Base-by-base conservation (phyloP, 2,113 vertebrate genomes). In the Albula glossodonta region DNA sequence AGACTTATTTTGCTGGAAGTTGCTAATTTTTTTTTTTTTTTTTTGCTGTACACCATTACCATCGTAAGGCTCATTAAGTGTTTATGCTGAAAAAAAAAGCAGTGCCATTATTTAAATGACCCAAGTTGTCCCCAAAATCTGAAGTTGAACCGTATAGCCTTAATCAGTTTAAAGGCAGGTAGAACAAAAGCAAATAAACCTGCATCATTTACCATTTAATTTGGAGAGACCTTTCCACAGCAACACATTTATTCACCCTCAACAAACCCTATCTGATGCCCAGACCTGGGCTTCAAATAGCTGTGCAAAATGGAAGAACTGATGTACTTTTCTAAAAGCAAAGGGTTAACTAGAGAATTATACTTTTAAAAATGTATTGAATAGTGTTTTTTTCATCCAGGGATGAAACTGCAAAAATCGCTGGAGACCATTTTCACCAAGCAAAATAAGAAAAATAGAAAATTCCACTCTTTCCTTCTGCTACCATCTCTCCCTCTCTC, bases 401-500 rank as follows among this genome's bases (percentile, higher is more conserved):
- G 50, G 77, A 85, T 78, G 66, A 86, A 87, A 85, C 78, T 85
- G 80, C 70, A 77, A 86, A 79, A 82, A 84, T 85, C 70, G 74
- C 80, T 66, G 49, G 57, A 82, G 53, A 85, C n/a, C 17, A 80
- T 52, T 88, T 90, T 87, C 80, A 56, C 89, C 82, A 88, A 86
- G 84, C 84, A 50, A 81, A 88, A 52, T 57, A 79, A 86, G 80
- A 86, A 84, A 83, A 85, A 87, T 80, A 84, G 79, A 85, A 79
- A 90, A 86, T 85, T 87, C 80, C 87, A 86, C 86, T 90, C 86
- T 87, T 84, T 66, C 77, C 78, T 31, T 85, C 82, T 0, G 87
- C 85, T 5, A 82, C 85, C 90, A 88, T 93, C 91, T 88, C 91
- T 93, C 91, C 91, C 86, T 93, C 91, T 92, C 91, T 88, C 92